Evolutionary conservation across 92 coral and sea anemone species (phyloP).

Genomic region (Palythoa heliodiscus): DNA sequence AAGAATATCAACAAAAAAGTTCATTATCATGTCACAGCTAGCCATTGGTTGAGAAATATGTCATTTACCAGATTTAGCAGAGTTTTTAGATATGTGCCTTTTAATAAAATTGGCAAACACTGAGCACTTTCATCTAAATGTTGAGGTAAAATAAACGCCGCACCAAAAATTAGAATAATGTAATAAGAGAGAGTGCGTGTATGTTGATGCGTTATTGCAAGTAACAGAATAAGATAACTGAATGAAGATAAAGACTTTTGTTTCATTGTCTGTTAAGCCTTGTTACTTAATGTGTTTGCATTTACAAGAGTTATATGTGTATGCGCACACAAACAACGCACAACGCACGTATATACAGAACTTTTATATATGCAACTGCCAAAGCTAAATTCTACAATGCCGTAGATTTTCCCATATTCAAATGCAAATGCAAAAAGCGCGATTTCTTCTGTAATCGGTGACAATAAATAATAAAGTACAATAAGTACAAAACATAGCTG

Average conservation of each 20-base stretch:
- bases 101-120: neutral
- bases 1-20: too few relatives aligned
- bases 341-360: neutral
- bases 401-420: neutral
- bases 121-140: neutral
- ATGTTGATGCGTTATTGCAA: neutral
- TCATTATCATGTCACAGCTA: neutral
- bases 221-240: neutral
- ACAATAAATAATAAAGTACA: neutral
- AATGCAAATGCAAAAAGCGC: neutral
- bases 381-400: too few relatives aligned
- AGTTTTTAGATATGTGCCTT: neutral
- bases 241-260: neutral
- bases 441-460: neutral
- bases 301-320: neutral
- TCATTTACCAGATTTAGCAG: neutral
- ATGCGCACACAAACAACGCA: neutral
- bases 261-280: neutral
- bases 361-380: neutral
- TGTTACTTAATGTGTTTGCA: neutral
- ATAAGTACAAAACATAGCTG: neutral
- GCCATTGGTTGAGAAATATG: neutral
- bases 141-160: neutral
- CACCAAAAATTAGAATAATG: conserved; percentile 1
- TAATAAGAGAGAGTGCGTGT: neutral